Percentiles rank a stretch among this genome's conserved stretches.
Evolutionary conservation across 2,113 vertebrate species (phyloP).

Genomic region (Pedionomus torquatus): DNA sequence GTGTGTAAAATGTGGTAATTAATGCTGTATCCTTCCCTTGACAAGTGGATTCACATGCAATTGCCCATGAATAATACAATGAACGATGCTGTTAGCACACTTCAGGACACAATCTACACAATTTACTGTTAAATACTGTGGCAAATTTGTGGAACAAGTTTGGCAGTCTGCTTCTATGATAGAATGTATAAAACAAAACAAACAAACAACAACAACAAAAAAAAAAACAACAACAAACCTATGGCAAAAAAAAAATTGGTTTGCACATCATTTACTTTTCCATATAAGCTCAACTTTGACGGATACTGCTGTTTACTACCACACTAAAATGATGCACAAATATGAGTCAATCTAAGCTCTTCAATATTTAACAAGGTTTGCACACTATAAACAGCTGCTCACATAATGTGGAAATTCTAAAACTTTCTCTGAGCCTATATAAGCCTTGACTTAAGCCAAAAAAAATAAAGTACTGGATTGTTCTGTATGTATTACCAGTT

Average conservation of each 20-base stretch:
- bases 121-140: background rate
- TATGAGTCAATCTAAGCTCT: slow-evolving; percentile 9
- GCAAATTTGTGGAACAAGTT: background rate
- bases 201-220: background rate
- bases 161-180: background rate
- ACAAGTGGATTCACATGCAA: background rate
- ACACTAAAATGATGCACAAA: background rate
- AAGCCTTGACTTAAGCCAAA: slow-evolving; percentile 59
- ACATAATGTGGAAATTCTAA: slow-evolving; percentile 40
- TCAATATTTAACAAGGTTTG: slow-evolving; percentile 62
- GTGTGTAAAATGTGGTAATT: background rate
- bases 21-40: background rate
- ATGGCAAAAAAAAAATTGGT: background rate
- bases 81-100: background rate
- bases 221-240: background rate
- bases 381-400: slow-evolving; percentile 65
- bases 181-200: background rate
- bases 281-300: slow-evolving; percentile 20
- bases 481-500: slow-evolving; percentile 73
- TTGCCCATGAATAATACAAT: background rate
- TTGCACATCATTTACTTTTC: background rate
- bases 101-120: slow-evolving; percentile 6
- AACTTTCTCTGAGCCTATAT: slow-evolving; percentile 58
- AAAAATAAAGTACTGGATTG: slow-evolving; percentile 61
- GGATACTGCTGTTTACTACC: slow-evolving; percentile 8